Evolutionary conservation across 2,888 invertebrate genomes (phyloP).

Genomic region (Agrotis puta): DNA sequence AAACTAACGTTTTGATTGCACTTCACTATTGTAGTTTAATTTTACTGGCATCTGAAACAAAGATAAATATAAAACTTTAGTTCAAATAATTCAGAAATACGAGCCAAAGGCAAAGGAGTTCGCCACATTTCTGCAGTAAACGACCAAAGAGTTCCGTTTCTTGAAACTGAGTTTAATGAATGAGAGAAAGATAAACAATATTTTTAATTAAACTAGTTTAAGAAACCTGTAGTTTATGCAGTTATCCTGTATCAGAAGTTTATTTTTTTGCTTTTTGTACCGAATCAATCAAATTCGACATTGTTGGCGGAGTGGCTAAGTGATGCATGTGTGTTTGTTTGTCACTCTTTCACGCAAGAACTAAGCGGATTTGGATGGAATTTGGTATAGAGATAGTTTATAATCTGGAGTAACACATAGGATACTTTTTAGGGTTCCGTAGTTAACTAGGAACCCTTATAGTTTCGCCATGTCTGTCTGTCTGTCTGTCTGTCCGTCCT

Average conservation of each 20-base stretch:
- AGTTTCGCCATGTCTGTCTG: no score
- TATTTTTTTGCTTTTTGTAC: no score
- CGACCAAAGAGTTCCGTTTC: neutral
- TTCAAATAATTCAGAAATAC: neutral
- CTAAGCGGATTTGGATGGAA: no score
- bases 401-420: no score
- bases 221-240: neutral
- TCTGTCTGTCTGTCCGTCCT: no score
- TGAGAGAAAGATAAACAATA: neutral
- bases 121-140: neutral
- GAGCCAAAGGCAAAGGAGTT: neutral
- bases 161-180: neutral
- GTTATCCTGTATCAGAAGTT: neutral
- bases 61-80: neutral
- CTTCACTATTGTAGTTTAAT: constrained; percentile 5
- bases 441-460: no score
- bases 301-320: no score
- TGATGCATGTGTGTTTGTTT: no score
- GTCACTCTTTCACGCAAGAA: no score
- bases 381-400: no score
- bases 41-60: constrained; percentile 58
- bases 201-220: neutral
- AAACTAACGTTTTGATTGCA: constrained; percentile 15
- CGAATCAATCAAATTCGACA: no score
- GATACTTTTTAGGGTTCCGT: no score